A percentile compares a stretch with the other conserved stretches of the same genome.
Conservation (phyloP, 2,888 invertebrate species). For the Strigamia maritima region DNA sequence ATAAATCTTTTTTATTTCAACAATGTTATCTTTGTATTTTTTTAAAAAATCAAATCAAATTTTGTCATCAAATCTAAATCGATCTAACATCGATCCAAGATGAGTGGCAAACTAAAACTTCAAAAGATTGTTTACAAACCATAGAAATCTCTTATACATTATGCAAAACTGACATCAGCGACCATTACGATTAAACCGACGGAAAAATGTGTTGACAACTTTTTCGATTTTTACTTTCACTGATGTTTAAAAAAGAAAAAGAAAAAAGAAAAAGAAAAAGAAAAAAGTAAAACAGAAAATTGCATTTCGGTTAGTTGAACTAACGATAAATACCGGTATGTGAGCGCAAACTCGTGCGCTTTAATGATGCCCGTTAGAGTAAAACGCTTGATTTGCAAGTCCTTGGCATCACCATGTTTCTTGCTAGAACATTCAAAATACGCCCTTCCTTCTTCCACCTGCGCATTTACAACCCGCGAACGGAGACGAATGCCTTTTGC, state of each 20-base stretch:
- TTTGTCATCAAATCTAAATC: no score
- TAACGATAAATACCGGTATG: neutral
- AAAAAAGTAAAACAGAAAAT: neutral
- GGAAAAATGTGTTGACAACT: no score
- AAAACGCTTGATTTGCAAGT: slow-evolving; percentile 15
- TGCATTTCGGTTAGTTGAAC: slow-evolving; percentile 1
- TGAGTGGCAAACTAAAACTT: no score
- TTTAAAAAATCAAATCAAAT: no score
- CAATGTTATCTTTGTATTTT: no score
- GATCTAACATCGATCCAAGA: no score
- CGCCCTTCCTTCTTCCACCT: slow-evolving; percentile 3
- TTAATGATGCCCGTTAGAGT: neutral
- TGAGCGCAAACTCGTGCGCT: neutral
- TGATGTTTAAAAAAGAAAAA: neutral
- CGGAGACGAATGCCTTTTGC: neutral
- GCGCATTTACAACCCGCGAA: neutral
- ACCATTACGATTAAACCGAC: no score
- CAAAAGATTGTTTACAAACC: no score
- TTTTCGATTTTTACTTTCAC: neutral
- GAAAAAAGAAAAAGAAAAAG: neutral
- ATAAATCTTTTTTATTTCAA: no score
- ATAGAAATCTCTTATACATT: no score
- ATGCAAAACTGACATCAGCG: no score
- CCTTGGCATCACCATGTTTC: slow-evolving; percentile 15
- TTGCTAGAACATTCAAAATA: neutral